These are phyloP conservation scores for Proterorhinus semilunaris DNA, from an alignment of 2,113 vertebrate genomes.

Conservation along the genomic window DNA sequence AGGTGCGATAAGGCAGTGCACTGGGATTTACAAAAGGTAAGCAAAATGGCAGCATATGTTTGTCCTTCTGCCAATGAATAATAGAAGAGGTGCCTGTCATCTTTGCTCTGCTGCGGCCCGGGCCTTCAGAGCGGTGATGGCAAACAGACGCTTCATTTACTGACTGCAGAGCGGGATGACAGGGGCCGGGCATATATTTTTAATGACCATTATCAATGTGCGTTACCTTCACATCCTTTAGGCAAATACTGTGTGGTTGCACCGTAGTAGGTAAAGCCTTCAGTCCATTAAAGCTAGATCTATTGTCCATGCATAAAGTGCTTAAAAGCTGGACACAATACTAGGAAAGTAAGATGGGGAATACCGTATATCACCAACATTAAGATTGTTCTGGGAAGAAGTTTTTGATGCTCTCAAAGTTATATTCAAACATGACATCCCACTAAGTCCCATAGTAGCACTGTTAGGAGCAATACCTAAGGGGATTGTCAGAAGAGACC, in stretches of 20 bases:
- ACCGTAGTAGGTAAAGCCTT: conserved; percentile 48
- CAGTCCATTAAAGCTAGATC: conserved; percentile 52
- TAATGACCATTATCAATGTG: conserved; percentile 66
- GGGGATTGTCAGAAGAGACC: too few species aligned
- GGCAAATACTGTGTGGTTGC: conserved; percentile 32
- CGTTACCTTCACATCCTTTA: conserved; percentile 55
- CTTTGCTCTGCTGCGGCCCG: conserved; percentile 46
- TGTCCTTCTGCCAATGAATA: conserved; percentile 67
- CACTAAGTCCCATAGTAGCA: too few species aligned
- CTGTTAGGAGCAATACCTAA: too few species aligned
- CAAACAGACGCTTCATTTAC: conserved; percentile 59
- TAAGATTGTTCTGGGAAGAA: too few species aligned
- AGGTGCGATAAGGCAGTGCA: conserved; percentile 34
- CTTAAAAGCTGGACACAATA: conserved; percentile 16
- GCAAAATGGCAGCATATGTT: conserved; percentile 65
- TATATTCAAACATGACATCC: too few species aligned
- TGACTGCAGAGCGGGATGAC: conserved; percentile 59
- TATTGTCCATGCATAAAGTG: conserved; percentile 15
- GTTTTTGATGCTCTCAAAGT: too few species aligned
- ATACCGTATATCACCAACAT: too few species aligned
- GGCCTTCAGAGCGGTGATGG: conserved; percentile 49
- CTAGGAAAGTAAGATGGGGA: background rate
- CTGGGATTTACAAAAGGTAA: conserved; percentile 34
- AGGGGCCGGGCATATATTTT: conserved; percentile 56
- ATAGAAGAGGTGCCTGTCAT: conserved; percentile 58